A percentile compares a stretch with the other conserved stretches of the same genome.
Conservation (phyloP, 1,140 invertebrate genomes). For the Idris sp. region DNA sequence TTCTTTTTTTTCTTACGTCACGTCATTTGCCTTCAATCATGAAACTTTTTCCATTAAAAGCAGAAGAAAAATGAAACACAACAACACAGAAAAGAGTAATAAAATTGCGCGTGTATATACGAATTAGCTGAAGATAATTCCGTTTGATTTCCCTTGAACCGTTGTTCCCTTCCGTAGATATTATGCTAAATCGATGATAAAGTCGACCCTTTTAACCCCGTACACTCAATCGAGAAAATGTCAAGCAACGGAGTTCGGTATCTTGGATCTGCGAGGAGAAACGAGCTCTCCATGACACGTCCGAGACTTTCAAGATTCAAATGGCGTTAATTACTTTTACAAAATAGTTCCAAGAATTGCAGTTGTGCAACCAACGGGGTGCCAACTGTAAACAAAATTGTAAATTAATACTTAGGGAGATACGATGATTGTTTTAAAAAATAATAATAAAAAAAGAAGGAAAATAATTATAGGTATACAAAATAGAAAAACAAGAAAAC, state of each 20-base stretch:
- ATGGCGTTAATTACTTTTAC: slow-evolving; percentile 50
- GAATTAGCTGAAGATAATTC: neutral
- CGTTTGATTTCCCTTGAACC: slow-evolving; percentile 11
- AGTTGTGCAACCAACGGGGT: slow-evolving; percentile 20
- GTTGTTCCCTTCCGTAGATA: slow-evolving; percentile 11
- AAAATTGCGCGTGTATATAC: too few species aligned
- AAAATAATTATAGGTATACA: too few species aligned
- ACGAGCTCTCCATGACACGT: slow-evolving; percentile 31
- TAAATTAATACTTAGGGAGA: slow-evolving; percentile 36
- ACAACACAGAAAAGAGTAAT: too few species aligned
- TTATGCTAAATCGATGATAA: slow-evolving; percentile 27
- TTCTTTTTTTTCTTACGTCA: slow-evolving; percentile 11
- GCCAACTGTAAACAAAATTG: slow-evolving; percentile 28
- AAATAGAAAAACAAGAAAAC: too few species aligned
- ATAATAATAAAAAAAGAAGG: too few species aligned
- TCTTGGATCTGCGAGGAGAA: slow-evolving; percentile 35
- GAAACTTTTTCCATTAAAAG: neutral
- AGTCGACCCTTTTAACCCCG: slow-evolving; percentile 27
- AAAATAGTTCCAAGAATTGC: slow-evolving; percentile 38
- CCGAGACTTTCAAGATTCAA: slow-evolving; percentile 26
- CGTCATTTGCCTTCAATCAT: slow-evolving; percentile 12
- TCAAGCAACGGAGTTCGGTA: slow-evolving; percentile 14
- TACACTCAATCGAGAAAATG: slow-evolving; percentile 17
- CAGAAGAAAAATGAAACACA: too few species aligned
- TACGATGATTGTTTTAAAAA: too few species aligned